Conservation (phyloP, 2,888 invertebrate genomes). For the Cacoxenus indagator region DNA sequence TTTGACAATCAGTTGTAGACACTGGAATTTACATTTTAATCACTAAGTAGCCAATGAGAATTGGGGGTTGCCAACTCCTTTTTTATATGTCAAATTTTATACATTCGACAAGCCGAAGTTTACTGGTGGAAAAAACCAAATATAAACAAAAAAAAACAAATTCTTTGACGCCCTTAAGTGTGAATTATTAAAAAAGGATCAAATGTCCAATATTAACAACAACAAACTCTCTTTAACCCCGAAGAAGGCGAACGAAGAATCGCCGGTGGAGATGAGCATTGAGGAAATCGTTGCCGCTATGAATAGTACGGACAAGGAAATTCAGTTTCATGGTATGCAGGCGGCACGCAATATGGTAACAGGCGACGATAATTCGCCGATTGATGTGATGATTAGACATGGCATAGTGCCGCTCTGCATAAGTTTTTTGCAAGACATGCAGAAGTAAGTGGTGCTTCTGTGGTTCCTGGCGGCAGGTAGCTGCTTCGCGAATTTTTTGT, state of each 20-base stretch:
- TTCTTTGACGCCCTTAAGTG: too few species aligned
- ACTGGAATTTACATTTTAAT: too few species aligned
- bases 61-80: too few species aligned
- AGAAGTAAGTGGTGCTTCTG: slow-evolving; percentile 75
- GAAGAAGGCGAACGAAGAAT: slow-evolving; percentile 71
- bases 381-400: slow-evolving; percentile 84
- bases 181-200: slow-evolving; percentile 95
- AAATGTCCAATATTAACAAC: slow-evolving; percentile 85
- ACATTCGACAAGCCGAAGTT: too few species aligned
- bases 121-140: too few species aligned
- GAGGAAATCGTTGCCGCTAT: slow-evolving; percentile 83
- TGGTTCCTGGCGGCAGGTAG: too few species aligned
- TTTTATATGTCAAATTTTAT: too few species aligned
- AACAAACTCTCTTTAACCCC: slow-evolving; percentile 71
- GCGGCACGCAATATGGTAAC: slow-evolving; percentile 90
- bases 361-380: slow-evolving; percentile 90
- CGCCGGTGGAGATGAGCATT: slow-evolving; percentile 73
- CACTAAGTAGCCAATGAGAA: too few species aligned
- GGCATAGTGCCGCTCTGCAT: slow-evolving; percentile 89
- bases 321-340: slow-evolving; percentile 81
- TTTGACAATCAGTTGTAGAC: too few species aligned
- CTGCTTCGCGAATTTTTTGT: background rate
- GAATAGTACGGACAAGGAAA: slow-evolving; percentile 75
- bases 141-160: too few species aligned
- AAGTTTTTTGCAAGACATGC: slow-evolving; percentile 77